These are phyloP conservation scores for Drosophila dives DNA, from an alignment of 2,888 invertebrate genomes.

Conservation along the genomic window DNA sequence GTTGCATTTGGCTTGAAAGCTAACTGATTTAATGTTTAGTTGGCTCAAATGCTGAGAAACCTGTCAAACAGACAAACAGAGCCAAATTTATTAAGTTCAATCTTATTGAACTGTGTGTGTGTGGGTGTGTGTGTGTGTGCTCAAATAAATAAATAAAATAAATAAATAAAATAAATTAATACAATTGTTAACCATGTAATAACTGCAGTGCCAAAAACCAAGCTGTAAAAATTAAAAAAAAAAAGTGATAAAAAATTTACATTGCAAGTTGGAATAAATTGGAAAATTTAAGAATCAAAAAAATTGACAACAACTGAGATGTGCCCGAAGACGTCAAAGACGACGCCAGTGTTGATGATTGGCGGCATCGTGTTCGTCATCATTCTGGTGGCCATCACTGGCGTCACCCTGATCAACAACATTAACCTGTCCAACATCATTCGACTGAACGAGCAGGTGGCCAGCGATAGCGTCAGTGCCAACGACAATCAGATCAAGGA, in stretches of 20 bases:
- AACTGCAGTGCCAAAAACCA: constrained; percentile 3
- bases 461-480: constrained; percentile 83
- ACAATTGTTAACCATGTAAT: constrained; percentile 32
- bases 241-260: not conserved
- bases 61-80: not conserved
- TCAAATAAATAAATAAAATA: constrained; percentile 12
- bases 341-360: constrained; percentile 82
- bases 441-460: constrained; percentile 83
- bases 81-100: constrained; percentile 1
- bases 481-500: constrained; percentile 79
- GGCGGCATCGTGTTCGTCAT: constrained; percentile 85
- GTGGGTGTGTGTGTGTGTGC: constrained; percentile 1
- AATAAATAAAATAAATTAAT: constrained; percentile 31
- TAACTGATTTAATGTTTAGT: not conserved
- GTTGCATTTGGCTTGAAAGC: not conserved
- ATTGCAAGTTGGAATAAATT: not conserved
- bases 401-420: constrained; percentile 85
- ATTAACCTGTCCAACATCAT: constrained; percentile 84
- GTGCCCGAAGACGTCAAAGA: constrained; percentile 84
- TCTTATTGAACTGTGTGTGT: constrained; percentile 23
- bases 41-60: constrained; percentile 1
- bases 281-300: not conserved
- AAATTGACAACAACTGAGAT: constrained; percentile 48
- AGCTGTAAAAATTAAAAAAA: not conserved
- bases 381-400: constrained; percentile 86